A percentile compares a stretch with the other conserved stretches of the same genome.
phyloP scores from a whole-genome alignment of 2,113 vertebrate genomes.

The Jaculus jaculus region DNA sequence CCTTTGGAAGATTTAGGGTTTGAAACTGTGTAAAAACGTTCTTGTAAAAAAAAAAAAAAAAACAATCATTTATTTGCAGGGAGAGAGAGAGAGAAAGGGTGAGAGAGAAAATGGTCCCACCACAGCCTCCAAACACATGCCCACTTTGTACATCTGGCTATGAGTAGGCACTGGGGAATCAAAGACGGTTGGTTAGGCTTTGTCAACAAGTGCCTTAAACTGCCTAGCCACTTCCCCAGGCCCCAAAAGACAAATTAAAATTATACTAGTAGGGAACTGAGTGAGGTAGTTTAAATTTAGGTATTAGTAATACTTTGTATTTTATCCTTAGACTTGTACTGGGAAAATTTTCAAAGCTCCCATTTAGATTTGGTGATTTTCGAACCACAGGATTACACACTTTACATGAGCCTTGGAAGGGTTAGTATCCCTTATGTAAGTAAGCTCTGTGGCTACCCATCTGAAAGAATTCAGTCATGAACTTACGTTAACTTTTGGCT shows the following conservation, averaged over 20 bases:
- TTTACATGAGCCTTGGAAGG: no score
- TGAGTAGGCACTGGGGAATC: no score
- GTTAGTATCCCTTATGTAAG: background rate
- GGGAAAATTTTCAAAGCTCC: background rate
- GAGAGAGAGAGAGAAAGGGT: no score
- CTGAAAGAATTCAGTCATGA: background rate
- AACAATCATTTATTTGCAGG: no score
- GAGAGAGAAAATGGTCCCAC: no score
- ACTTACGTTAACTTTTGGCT: background rate
- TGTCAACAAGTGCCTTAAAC: no score
- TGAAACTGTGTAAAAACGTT: background rate
- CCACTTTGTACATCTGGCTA: no score
- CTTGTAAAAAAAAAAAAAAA: no score
- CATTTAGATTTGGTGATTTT: background rate
- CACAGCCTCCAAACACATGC: no score
- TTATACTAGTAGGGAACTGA: background rate
- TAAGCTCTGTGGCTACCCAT: background rate
- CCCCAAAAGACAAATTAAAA: background rate
- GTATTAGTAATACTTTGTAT: no score
- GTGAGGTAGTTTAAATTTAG: background rate
- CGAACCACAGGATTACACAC: background rate
- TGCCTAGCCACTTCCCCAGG: no score
- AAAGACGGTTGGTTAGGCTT: no score
- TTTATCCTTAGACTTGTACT: background rate
- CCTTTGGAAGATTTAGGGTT: background rate